Conservation (phyloP, 1,140 invertebrate species). For the Andrena cerasifolii region DNA sequence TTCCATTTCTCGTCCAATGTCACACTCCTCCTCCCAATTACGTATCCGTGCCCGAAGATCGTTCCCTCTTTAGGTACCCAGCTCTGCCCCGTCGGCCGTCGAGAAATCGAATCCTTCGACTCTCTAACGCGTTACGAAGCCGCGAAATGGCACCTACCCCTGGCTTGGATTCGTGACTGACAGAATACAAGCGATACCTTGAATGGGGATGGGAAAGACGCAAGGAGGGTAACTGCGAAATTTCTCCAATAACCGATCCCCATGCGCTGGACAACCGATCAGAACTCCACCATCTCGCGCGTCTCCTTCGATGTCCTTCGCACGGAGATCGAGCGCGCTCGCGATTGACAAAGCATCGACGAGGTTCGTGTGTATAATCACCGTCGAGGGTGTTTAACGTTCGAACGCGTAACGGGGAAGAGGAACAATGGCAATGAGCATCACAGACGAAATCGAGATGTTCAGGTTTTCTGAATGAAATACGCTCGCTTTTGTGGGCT, state of each 20-base stretch:
- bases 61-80: conserved; percentile 47
- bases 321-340: not conserved
- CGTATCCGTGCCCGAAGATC: conserved; percentile 46
- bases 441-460: conserved; percentile 22
- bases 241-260: too few relatives aligned
- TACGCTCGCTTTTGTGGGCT: not conserved
- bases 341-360: not conserved
- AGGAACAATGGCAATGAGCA: conserved; percentile 6
- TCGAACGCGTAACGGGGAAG: conserved; percentile 18
- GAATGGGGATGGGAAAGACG: too few relatives aligned
- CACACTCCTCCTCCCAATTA: conserved; percentile 32
- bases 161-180: conserved; percentile 44
- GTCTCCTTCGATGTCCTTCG: not conserved
- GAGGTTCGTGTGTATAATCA: conserved; percentile 25
- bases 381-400: not conserved
- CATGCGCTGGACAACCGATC: too few relatives aligned
- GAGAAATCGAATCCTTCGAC: conserved; percentile 35
- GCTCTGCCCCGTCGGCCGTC: not conserved
- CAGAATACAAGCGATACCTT: conserved; percentile 20
- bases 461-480: conserved; percentile 4
- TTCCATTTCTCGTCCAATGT: conserved; percentile 16
- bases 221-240: too few relatives aligned
- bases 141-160: conserved; percentile 25
- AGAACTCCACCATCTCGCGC: too few relatives aligned
- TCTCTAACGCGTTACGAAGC: conserved; percentile 3